These are phyloP conservation scores for Amphiprion clarkii DNA, from an alignment of 2,797 vertebrate genomes.

Conservation along the genomic window DNA sequence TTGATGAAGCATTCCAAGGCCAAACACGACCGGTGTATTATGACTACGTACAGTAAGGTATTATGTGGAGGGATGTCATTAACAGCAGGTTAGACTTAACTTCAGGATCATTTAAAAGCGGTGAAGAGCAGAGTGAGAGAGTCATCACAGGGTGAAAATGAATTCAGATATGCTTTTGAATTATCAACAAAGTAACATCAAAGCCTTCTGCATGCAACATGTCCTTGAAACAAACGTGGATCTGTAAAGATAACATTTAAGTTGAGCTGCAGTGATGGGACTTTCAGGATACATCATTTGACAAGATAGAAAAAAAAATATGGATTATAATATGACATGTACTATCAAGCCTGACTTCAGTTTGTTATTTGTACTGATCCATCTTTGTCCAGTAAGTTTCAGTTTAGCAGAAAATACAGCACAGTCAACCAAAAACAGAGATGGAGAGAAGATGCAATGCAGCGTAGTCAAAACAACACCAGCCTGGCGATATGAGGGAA, in stretches of 20 bases:
- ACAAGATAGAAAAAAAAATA: background rate
- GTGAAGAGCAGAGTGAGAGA: too few species aligned
- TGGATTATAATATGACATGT: background rate
- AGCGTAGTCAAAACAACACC: background rate
- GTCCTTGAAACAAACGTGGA: background rate
- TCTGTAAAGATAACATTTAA: background rate
- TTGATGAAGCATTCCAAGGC: constrained; percentile 3
- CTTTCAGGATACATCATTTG: background rate
- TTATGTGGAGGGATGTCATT: constrained; percentile 10
- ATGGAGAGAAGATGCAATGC: background rate
- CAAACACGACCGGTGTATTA: constrained; percentile 1
- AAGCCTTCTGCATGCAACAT: too few species aligned
- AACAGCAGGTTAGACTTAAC: background rate
- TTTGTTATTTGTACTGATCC: background rate
- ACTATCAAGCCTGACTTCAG: background rate
- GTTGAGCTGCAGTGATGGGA: background rate
- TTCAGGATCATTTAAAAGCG: too few species aligned
- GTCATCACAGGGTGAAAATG: too few species aligned
- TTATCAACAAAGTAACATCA: too few species aligned
- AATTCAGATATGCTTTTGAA: too few species aligned
- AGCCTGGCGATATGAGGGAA: background rate
- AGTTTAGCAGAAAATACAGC: background rate
- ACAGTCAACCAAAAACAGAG: background rate
- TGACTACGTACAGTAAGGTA: constrained; percentile 8
- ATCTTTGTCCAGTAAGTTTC: background rate